Base-by-base conservation (phyloP, 2,113 vertebrate genomes). In the Hyperopisus bebe region DNA sequence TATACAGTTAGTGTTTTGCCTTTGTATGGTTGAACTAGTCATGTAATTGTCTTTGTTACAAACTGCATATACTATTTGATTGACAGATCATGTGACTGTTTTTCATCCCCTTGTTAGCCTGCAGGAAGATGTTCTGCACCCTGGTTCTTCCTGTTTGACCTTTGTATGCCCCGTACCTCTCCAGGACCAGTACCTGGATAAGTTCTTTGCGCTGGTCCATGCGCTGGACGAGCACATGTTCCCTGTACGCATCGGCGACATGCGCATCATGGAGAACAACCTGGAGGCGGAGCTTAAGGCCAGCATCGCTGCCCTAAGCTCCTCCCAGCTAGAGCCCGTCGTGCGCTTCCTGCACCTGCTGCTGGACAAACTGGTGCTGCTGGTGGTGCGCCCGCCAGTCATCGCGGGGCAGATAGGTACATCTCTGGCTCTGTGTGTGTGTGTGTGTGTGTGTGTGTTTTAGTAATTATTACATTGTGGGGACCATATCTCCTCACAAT, bases 151-250 rank as follows among this genome's bases (percentile, higher is more conserved):
- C 31, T 35, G 31, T 47, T 44, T 80, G 17, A 5, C 70, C 50
- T 27, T 3, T 21, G n/a, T 3, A 21, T 19, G 89, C 35, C 42
- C 19, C 19, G 7, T 47, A 50, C 88, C 82, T 44, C 39, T 27
- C 90, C 92, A 99, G 98, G 98, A 99, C 93, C 97, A 98, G 92
- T 99, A 97, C 90, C 96, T 99, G 42, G 98, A 99, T 95, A 99
- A 98, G 93, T 99, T 99, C 95, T 99, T 99, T 95, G 98, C 98
- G 8, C 95, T 99, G 94, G 98, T 99, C 62, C 98, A 99, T 88
- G 98, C 98, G 66, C 95, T 99, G 95, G 98, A 99, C 87, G 98
- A 99, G 94, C 98, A 99, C 94, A 98, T 98, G 97, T 99, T 99
- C 94, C 98, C 98, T 1, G 98, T 99, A 84, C 94, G 98, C 91